Percentiles rank a stretch among this genome's conserved stretches.
These are phyloP conservation scores for Clytia hemisphaerica DNA, from an alignment of 30 jellyfish, hydroid and myxozoan species.

Conservation along the genomic window DNA sequence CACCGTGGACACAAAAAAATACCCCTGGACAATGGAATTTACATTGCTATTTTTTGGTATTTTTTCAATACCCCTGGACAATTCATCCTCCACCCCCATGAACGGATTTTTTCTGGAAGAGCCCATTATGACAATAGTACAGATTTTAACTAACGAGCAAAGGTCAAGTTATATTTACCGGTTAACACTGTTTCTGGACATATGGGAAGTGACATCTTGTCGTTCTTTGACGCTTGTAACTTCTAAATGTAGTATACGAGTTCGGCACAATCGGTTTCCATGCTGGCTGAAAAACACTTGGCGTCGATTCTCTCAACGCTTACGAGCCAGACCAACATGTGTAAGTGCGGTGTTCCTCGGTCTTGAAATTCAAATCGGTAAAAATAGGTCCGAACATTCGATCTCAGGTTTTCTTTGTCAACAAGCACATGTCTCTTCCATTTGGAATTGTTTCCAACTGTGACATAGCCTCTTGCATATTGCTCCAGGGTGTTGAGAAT, in stretches of 20 bases:
- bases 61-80: too few relatives aligned
- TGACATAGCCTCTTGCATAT: slow-evolving; percentile 28
- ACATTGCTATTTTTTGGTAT: too few relatives aligned
- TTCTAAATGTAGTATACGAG: neutral
- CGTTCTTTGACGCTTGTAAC: slow-evolving; percentile 7
- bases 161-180: neutral
- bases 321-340: slow-evolving; percentile 31
- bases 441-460: slow-evolving; percentile 5
- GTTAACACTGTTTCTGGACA: neutral
- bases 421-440: slow-evolving; percentile 24
- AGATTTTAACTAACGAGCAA: neutral
- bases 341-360: slow-evolving; percentile 30
- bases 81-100: too few relatives aligned
- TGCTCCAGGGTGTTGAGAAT: slow-evolving; percentile 28
- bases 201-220: neutral
- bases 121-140: too few relatives aligned
- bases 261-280: neutral
- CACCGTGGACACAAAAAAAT: too few relatives aligned
- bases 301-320: neutral
- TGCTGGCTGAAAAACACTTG: slow-evolving; percentile 1
- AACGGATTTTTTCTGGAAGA: too few relatives aligned
- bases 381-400: slow-evolving; percentile 7
- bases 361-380: slow-evolving; percentile 43
- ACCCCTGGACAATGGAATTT: too few relatives aligned
- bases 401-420: neutral